A percentile compares a stretch with the other conserved stretches of the same genome.
phyloP scores from a whole-genome alignment of 2,888 invertebrate species.

The Rugalucina vietnamica region DNA sequence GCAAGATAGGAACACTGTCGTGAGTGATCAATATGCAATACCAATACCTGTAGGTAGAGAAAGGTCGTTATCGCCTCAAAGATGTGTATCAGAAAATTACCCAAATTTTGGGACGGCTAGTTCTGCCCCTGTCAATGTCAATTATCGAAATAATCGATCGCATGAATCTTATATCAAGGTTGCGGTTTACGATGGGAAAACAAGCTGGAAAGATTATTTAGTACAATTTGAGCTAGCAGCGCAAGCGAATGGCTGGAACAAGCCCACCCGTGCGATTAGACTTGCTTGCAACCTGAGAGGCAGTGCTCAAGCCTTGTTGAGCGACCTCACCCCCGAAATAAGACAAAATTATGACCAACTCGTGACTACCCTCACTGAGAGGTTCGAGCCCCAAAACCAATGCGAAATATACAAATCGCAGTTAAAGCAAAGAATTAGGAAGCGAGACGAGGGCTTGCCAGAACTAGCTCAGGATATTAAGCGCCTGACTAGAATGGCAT shows the following conservation, averaged over 20 bases:
- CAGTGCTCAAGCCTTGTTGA: not conserved
- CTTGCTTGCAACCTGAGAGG: not conserved
- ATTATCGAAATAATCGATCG: not conserved
- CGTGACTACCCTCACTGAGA: not conserved
- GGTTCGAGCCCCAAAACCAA: slow-evolving; percentile 4
- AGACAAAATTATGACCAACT: not conserved
- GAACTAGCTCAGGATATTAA: slow-evolving; percentile 3
- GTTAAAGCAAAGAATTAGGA: not conserved
- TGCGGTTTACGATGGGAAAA: not conserved
- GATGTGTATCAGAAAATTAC: not conserved
- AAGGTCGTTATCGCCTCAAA: not conserved
- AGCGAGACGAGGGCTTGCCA: not conserved
- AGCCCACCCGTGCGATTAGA: not conserved
- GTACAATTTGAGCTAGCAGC: not conserved
- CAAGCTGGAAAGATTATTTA: slow-evolving; percentile 7
- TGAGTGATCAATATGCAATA: not conserved
- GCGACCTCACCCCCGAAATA: not conserved
- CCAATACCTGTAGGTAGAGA: not conserved
- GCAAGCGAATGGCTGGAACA: slow-evolving; percentile 3
- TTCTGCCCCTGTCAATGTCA: not conserved
- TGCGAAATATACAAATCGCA: not conserved
- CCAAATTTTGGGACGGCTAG: not conserved
- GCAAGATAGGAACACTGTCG: not conserved
- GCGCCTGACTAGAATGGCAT: slow-evolving; percentile 2
- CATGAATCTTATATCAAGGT: not conserved